phyloP scores from a whole-genome alignment of 92 coral and sea anemone genomes.

The Parazoanthus darwini region DNA sequence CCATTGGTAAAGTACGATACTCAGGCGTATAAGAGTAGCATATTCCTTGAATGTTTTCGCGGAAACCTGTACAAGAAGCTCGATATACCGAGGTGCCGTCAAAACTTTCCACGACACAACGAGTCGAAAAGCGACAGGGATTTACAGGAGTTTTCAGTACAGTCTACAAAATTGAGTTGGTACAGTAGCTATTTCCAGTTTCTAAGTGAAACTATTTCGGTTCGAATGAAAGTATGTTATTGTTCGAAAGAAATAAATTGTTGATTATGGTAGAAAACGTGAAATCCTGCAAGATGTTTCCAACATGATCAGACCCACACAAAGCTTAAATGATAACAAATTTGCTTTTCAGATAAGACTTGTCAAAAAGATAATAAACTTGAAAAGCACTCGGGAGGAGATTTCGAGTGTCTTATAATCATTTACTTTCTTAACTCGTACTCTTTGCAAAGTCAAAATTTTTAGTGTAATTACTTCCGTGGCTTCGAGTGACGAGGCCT shows the following conservation, averaged over 20 bases:
- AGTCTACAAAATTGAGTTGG: neutral
- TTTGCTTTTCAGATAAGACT: slow-evolving; percentile 36
- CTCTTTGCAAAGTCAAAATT: slow-evolving; percentile 41
- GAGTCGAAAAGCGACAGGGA: neutral
- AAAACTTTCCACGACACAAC: neutral
- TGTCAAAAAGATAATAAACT: slow-evolving; percentile 46
- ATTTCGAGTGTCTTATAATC: slow-evolving; percentile 24
- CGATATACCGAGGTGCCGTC: neutral
- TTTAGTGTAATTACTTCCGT: slow-evolving; percentile 35
- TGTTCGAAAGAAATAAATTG: neutral
- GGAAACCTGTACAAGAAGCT: neutral
- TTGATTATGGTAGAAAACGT: neutral
- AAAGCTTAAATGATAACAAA: slow-evolving; percentile 28
- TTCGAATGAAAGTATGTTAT: neutral
- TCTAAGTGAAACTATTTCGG: neutral
- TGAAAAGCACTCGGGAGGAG: slow-evolving; percentile 39
- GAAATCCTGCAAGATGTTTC: slow-evolving; percentile 1
- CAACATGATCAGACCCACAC: slow-evolving; percentile 23
- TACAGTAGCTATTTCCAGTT: neutral
- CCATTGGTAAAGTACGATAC: slow-evolving; percentile 18
- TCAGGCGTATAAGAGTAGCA: neutral
- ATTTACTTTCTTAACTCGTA: slow-evolving; percentile 33
- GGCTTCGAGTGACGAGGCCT: slow-evolving; percentile 7
- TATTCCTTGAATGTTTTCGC: slow-evolving; percentile 7
- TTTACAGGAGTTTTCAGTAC: neutral